A percentile compares a stretch with the other conserved stretches of the same genome.
These are phyloP conservation scores for Sterrhoptilus dennistouni DNA, from an alignment of 2,113 vertebrate species.

Conservation along the genomic window DNA sequence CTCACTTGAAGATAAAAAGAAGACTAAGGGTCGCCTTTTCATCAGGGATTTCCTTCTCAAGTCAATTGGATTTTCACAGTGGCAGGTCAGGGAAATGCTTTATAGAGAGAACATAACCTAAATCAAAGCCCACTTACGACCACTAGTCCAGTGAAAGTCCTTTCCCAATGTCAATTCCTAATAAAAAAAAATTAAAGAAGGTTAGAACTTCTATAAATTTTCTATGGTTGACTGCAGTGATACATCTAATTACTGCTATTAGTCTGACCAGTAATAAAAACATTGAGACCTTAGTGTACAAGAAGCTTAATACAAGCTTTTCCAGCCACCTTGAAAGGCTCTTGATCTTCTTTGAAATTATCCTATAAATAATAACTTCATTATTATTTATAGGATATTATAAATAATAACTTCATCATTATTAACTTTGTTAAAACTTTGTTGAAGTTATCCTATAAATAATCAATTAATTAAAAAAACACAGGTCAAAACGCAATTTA, in stretches of 20 bases:
- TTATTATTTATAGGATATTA: too few species aligned
- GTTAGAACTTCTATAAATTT: background rate
- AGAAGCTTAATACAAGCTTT: background rate
- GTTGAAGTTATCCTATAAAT: background rate
- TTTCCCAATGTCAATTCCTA: background rate
- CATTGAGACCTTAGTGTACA: background rate
- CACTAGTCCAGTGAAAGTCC: background rate
- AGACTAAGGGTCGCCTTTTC: background rate
- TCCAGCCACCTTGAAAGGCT: background rate
- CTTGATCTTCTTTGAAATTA: background rate
- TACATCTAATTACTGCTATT: background rate
- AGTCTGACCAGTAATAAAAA: background rate
- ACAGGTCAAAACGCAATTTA: background rate
- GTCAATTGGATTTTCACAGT: slow-evolving; percentile 9
- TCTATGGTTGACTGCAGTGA: background rate
- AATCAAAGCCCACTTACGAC: background rate
- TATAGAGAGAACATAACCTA: background rate
- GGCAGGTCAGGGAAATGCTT: background rate
- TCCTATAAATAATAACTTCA: background rate
- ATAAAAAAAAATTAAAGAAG: background rate
- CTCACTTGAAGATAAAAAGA: slow-evolving; percentile 32
- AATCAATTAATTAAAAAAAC: background rate
- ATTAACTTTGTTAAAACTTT: background rate
- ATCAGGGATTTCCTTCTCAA: background rate
- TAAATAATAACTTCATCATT: background rate